These are phyloP conservation scores for Poeciliopsis presidionis DNA, from an alignment of 2,797 vertebrate species.

Conservation along the genomic window DNA sequence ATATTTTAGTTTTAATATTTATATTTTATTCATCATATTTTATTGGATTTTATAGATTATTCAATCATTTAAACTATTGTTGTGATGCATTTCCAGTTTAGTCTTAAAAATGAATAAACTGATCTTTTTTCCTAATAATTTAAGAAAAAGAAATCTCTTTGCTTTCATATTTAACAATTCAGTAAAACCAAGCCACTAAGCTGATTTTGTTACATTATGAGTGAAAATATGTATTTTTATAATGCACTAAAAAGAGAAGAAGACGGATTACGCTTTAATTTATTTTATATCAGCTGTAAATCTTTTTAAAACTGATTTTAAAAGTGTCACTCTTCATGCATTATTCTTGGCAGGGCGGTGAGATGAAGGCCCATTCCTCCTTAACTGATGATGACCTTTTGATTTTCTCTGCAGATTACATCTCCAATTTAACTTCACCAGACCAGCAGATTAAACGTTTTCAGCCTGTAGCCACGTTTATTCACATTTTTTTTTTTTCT, in stretches of 20 bases:
- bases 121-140: neutral
- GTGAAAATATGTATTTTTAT: neutral
- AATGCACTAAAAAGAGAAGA: neutral
- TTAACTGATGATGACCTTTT: slow-evolving; percentile 59
- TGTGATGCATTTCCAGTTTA: neutral
- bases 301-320: neutral
- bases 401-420: slow-evolving; percentile 65
- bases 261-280: neutral
- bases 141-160: neutral
- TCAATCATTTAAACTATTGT: neutral
- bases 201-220: neutral
- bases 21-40: neutral
- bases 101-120: too few species aligned
- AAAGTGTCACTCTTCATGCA: neutral
- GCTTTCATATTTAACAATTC: too few species aligned
- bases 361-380: slow-evolving; percentile 67
- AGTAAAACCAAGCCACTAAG: neutral
- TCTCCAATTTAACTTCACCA: slow-evolving; percentile 32
- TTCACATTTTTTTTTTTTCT: slow-evolving; percentile 5
- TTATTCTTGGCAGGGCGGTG: neutral
- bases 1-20: too few species aligned
- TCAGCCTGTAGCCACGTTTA: slow-evolving; percentile 25
- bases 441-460: slow-evolving; percentile 31
- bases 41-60: neutral
- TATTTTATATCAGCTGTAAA: neutral